These are phyloP conservation scores for Drosophila putrida DNA, from an alignment of 2,888 invertebrate genomes.

Conservation along the genomic window DNA sequence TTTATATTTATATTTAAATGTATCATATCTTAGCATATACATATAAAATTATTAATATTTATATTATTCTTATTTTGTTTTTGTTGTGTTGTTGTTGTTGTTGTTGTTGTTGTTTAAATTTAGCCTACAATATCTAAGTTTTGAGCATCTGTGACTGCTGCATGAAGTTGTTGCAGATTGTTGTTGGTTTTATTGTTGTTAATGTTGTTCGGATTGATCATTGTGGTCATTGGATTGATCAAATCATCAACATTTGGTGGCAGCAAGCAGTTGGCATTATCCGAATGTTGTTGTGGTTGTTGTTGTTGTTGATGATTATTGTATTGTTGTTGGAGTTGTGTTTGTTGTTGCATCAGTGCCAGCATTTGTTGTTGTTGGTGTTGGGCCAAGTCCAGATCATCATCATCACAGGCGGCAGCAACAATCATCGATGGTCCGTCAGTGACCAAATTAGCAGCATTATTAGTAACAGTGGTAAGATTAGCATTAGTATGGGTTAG, in stretches of 20 bases:
- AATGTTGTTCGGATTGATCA: constrained; percentile 9
- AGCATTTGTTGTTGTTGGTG: constrained; percentile 82
- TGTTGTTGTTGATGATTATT: constrained; percentile 57
- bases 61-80: constrained; percentile 27
- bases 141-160: constrained; percentile 86
- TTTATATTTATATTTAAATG: constrained; percentile 30
- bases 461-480: constrained; percentile 83
- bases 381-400: constrained; percentile 51
- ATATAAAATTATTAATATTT: constrained; percentile 38
- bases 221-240: constrained; percentile 34
- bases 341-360: constrained; percentile 82
- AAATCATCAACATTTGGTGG: constrained; percentile 44
- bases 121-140: constrained; percentile 86
- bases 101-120: constrained; percentile 54
- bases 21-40: constrained; percentile 44
- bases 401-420: constrained; percentile 31
- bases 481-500: constrained; percentile 82
- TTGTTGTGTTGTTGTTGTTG: constrained; percentile 46
- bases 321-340: constrained; percentile 82
- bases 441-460: constrained; percentile 66
- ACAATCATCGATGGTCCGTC: constrained; percentile 38
- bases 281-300: constrained; percentile 58
- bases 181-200: constrained; percentile 52
- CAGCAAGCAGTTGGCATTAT: constrained; percentile 56
- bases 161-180: constrained; percentile 58